A percentile compares a stretch with the other conserved stretches of the same genome.
Conservation (phyloP, 2,888 invertebrate genomes). For the Eustalomyia histrio region DNA sequence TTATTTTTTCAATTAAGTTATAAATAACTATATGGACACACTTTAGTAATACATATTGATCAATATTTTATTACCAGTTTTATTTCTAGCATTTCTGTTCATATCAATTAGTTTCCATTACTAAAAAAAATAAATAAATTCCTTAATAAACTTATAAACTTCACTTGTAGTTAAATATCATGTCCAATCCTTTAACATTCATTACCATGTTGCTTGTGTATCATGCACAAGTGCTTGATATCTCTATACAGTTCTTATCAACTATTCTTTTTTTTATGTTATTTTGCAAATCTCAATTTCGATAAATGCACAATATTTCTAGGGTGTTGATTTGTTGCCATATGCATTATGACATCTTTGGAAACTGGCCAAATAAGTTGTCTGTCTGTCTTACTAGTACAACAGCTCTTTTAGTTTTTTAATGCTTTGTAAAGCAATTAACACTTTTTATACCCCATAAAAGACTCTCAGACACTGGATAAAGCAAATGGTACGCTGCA, state of each 20-base stretch:
- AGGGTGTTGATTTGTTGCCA: conserved; percentile 42
- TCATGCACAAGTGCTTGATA: not conserved
- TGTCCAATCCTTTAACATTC: conserved; percentile 40
- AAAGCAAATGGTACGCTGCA: not conserved
- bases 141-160: conserved; percentile 11
- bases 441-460: conserved; percentile 46
- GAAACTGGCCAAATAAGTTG: conserved; percentile 45
- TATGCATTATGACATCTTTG: conserved; percentile 59
- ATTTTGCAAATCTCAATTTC: conserved; percentile 36
- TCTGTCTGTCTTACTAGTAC: no score
- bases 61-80: not conserved
- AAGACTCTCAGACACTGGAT: conserved; percentile 7
- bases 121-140: not conserved
- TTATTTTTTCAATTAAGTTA: not conserved
- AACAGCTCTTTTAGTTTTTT: conserved; percentile 3
- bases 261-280: conserved; percentile 8
- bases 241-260: conserved; percentile 17
- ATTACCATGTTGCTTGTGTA: conserved; percentile 19
- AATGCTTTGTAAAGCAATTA: conserved; percentile 51
- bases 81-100: not conserved
- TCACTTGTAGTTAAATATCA: conserved; percentile 46
- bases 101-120: not conserved
- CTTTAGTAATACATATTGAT: not conserved
- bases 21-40: not conserved
- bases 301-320: conserved; percentile 26